phyloP scores from a whole-genome alignment of 64 coral and sea anemone species.

The Montipora capricornis region DNA sequence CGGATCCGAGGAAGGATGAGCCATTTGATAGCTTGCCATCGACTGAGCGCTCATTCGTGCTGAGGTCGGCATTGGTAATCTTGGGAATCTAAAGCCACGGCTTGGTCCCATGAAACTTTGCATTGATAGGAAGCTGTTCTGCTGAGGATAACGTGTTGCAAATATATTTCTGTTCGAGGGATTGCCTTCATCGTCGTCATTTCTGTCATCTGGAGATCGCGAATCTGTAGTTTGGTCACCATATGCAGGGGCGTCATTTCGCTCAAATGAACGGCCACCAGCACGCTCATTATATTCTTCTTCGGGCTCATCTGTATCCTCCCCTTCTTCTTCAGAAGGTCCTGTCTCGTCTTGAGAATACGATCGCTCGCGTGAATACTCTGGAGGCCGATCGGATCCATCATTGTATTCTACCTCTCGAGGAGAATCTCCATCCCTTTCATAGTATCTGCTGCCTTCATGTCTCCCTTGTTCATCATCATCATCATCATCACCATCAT shows the following conservation, averaged over 20 bases:
- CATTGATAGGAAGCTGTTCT: constrained; percentile 7
- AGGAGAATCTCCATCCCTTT: constrained; percentile 3
- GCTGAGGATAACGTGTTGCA: background rate
- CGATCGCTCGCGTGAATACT: background rate
- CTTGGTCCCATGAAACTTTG: background rate
- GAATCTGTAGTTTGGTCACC: background rate
- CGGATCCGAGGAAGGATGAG: constrained; percentile 34
- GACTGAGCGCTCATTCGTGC: constrained; percentile 26
- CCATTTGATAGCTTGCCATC: constrained; percentile 75
- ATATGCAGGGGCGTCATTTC: background rate
- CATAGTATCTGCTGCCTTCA: constrained; percentile 24
- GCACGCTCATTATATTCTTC: background rate
- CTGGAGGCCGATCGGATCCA: background rate
- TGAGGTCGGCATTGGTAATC: background rate
- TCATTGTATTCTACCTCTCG: constrained; percentile 18
- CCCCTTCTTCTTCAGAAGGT: background rate
- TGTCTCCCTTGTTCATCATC: constrained; percentile 19
- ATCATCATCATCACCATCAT: constrained; percentile 52
- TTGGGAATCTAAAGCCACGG: background rate
- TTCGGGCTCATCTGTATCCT: constrained; percentile 8
- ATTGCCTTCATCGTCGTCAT: constrained; percentile 3
- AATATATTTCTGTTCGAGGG: background rate
- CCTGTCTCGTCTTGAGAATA: constrained; percentile 11
- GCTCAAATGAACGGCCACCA: background rate
- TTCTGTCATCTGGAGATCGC: constrained; percentile 1